Conservation (phyloP, 1,140 invertebrate genomes). For the Galleria mellonella region DNA sequence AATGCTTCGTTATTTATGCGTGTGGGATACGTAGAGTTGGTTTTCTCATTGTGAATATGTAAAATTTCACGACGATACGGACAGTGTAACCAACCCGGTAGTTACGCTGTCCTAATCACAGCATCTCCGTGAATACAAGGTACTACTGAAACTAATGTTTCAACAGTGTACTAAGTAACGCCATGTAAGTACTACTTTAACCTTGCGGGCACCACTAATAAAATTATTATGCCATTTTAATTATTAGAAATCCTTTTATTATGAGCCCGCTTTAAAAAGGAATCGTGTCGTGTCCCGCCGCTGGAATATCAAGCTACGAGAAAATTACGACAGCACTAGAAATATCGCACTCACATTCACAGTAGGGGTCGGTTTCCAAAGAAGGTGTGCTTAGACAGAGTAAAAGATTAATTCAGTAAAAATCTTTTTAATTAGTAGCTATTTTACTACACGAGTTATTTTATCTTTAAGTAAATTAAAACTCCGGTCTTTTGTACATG, state of each 20-base stretch:
- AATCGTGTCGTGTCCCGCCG: too few relatives aligned
- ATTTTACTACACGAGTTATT: not conserved
- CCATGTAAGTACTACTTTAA: constrained; percentile 1
- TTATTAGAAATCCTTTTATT: constrained; percentile 1
- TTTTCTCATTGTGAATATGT: constrained; percentile 9
- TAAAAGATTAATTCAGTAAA: too few relatives aligned
- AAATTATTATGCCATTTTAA: constrained; percentile 8
- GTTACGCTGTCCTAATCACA: too few relatives aligned
- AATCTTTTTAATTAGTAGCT: not conserved
- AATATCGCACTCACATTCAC: too few relatives aligned
- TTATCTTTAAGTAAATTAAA: not conserved
- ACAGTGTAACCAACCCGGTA: not conserved
- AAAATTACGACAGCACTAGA: too few relatives aligned
- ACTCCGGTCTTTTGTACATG: too few relatives aligned
- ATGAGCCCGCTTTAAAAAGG: too few relatives aligned
- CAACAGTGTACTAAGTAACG: not conserved
- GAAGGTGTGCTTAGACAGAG: too few relatives aligned
- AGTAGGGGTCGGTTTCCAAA: too few relatives aligned
- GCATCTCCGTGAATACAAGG: not conserved
- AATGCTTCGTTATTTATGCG: constrained; percentile 31
- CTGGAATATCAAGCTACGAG: too few relatives aligned
- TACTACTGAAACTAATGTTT: constrained; percentile 6
- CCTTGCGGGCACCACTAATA: not conserved
- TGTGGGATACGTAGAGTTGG: constrained; percentile 5
- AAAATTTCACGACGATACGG: constrained; percentile 6